A percentile compares a stretch with the other conserved stretches of the same genome.
phyloP scores from a whole-genome alignment of 2,888 invertebrate species.

The Thera britannica region DNA sequence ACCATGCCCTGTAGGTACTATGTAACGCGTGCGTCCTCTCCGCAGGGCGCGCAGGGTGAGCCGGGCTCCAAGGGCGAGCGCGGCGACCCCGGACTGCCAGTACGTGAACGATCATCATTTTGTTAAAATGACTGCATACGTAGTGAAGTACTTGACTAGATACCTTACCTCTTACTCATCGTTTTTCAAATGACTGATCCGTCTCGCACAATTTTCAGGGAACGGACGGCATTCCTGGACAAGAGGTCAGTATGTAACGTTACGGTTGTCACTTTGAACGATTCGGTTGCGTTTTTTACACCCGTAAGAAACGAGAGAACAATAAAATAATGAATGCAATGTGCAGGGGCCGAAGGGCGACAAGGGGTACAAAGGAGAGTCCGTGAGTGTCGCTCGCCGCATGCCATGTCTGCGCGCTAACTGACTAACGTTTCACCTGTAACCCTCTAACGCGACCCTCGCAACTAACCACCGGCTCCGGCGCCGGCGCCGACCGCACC shows the following conservation, averaged over 20 bases:
- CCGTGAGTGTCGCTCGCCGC: conserved; percentile 85
- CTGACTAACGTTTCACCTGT: conserved; percentile 41
- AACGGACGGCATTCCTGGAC: conserved; percentile 96
- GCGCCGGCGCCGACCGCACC: background rate
- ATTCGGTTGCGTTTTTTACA: background rate
- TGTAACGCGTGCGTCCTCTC: conserved; percentile 62
- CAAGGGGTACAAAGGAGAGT: conserved; percentile 93
- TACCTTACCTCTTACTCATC: background rate
- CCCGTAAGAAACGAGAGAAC: background rate
- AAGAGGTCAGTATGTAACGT: conserved; percentile 87
- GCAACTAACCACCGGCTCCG: conserved; percentile 11
- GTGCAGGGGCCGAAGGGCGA: conserved; percentile 94
- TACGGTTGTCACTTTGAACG: conserved; percentile 11
- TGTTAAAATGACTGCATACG: background rate
- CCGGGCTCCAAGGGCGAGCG: conserved; percentile 96
- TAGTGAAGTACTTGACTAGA: background rate
- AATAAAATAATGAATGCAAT: conserved; percentile 59
- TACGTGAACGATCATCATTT: conserved; percentile 80
- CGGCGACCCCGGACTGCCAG: conserved; percentile 96
- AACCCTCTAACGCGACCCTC: conserved; percentile 37
- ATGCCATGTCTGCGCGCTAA: conserved; percentile 38
- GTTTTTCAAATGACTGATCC: background rate
- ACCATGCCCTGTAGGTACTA: background rate
- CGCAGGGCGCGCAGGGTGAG: conserved; percentile 96
- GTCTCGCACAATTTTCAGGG: conserved; percentile 87